These are phyloP conservation scores for Himalopsyche kuldschensis DNA, from an alignment of 2,888 invertebrate species.

Conservation along the genomic window DNA sequence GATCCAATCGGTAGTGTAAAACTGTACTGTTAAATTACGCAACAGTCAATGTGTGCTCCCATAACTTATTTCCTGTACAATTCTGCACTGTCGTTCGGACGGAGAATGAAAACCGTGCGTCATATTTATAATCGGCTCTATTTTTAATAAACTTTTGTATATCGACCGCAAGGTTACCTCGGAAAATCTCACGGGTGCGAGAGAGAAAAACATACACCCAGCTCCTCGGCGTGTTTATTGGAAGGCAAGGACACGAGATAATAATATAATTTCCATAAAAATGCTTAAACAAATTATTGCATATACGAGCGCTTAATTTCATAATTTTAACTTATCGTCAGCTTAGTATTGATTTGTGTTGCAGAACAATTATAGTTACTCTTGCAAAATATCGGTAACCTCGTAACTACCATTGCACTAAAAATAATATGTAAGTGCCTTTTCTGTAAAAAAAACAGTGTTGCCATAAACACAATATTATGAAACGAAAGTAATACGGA, in stretches of 20 bases:
- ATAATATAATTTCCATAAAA: neutral
- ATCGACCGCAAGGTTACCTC: neutral
- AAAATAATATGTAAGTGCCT: too few species aligned
- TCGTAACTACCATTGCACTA: too few species aligned
- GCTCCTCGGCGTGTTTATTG: neutral
- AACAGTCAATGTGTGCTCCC: neutral
- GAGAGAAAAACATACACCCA: neutral
- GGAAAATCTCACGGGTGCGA: neutral
- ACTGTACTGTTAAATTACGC: neutral
- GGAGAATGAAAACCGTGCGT: neutral
- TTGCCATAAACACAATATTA: too few species aligned
- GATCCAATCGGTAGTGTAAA: neutral
- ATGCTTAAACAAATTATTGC: neutral
- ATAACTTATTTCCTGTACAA: neutral
- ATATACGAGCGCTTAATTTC: too few species aligned
- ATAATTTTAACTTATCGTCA: too few species aligned
- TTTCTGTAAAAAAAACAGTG: too few species aligned
- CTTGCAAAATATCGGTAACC: too few species aligned
- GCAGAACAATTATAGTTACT: too few species aligned
- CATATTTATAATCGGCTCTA: neutral
- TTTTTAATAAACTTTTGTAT: neutral
- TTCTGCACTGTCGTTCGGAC: neutral
- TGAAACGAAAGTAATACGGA: too few species aligned
- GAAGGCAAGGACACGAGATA: neutral
- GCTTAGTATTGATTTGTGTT: too few species aligned